Percentiles rank a stretch among this genome's conserved stretches.
phyloP scores from a whole-genome alignment of 2,888 invertebrate species.

The Metallyticus violacea region DNA sequence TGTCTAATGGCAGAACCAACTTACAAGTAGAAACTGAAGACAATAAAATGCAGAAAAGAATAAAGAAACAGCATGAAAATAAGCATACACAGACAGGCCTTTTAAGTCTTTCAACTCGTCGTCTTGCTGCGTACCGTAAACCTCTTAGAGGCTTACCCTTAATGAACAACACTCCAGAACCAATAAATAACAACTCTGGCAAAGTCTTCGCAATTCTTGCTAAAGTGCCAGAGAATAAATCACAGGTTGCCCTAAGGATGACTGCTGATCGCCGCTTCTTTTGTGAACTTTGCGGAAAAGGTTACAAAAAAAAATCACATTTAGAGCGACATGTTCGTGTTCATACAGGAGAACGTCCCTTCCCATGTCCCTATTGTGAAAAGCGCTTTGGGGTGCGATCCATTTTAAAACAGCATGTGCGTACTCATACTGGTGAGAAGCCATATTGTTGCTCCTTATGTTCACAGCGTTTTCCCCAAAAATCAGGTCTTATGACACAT shows the following conservation, averaged over 20 bases:
- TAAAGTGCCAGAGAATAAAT: background rate
- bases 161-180: background rate
- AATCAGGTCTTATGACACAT: constrained; percentile 33
- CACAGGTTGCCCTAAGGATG: background rate
- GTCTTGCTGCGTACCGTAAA: background rate
- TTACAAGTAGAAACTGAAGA: background rate
- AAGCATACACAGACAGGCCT: background rate
- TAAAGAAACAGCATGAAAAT: background rate
- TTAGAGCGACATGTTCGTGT: constrained; percentile 31
- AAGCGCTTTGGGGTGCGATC: constrained; percentile 32
- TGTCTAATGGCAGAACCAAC: background rate
- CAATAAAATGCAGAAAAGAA: background rate
- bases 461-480: constrained; percentile 30
- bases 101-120: background rate
- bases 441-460: constrained; percentile 32
- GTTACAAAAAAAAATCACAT: constrained; percentile 33
- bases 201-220: background rate
- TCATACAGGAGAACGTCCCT: constrained; percentile 34
- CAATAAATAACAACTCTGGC: background rate
- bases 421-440: constrained; percentile 33
- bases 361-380: constrained; percentile 26
- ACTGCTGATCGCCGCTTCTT: constrained; percentile 28
- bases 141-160: background rate
- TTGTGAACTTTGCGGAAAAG: constrained; percentile 31
- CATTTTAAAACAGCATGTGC: constrained; percentile 32